Conservation (phyloP, 2,113 vertebrate genomes). For the Mustelus asterias region DNA sequence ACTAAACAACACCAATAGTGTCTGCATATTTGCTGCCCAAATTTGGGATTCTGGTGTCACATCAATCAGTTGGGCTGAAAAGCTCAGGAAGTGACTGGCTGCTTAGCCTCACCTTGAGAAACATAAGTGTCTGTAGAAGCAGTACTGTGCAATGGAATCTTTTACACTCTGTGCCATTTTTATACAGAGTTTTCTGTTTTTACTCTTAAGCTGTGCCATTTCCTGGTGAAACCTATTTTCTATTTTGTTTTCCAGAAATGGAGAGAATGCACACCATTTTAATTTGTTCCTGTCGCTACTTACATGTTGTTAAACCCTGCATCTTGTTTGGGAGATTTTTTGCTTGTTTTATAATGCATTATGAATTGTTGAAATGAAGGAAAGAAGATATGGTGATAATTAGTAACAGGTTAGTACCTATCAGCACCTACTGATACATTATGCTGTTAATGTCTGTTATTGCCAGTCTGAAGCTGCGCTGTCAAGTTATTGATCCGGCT, state of each 20-base stretch:
- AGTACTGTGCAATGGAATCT: no score
- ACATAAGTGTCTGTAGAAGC: no score
- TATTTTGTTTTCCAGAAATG: neutral
- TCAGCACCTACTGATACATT: neutral
- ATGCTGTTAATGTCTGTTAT: neutral
- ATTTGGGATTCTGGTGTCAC: no score
- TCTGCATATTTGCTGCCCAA: no score
- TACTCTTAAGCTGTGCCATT: neutral
- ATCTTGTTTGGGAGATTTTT: neutral
- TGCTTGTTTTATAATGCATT: neutral
- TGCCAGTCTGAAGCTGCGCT: neutral
- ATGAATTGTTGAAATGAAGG: neutral
- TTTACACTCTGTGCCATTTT: neutral
- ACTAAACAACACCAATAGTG: no score
- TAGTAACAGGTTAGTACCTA: constrained; percentile 1
- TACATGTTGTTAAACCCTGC: neutral
- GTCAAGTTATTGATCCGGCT: neutral
- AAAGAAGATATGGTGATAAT: neutral
- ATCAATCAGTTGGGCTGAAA: no score
- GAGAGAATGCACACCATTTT: neutral
- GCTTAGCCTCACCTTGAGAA: no score
- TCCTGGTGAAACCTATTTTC: neutral
- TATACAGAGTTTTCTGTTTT: neutral
- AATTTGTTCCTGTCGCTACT: neutral
- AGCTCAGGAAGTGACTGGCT: no score